Percentiles rank a stretch among this genome's conserved stretches.
phyloP scores from a whole-genome alignment of 2,113 vertebrate species.

The Pluvialis apricaria region DNA sequence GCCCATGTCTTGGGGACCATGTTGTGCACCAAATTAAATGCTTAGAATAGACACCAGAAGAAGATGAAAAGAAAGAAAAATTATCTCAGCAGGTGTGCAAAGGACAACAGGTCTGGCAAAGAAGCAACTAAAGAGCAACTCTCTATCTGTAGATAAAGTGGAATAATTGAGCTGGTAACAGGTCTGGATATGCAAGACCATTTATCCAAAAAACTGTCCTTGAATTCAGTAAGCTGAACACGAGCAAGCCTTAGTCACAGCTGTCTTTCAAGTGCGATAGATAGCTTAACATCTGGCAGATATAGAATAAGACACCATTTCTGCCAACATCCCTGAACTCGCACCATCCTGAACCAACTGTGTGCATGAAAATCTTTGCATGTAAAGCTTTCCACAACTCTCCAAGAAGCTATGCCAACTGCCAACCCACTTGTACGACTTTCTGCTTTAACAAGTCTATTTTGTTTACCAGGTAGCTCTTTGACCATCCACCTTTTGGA shows the following conservation, averaged over 20 bases:
- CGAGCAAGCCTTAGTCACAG: neutral
- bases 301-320: neutral
- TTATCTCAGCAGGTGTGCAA: neutral
- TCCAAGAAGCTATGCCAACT: neutral
- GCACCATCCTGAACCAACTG: neutral
- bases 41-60: neutral
- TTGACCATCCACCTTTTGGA: neutral
- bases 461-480: neutral
- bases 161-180: neutral
- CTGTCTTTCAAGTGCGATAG: neutral
- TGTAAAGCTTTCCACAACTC: neutral
- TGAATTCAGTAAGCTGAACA: neutral
- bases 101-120: neutral
- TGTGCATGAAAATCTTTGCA: neutral
- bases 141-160: neutral
- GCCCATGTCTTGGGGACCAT: neutral
- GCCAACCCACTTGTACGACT: neutral
- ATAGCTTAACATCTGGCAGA: neutral
- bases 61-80: neutral
- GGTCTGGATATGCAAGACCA: neutral
- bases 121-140: neutral
- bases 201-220: neutral
- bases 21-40: neutral
- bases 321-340: neutral
- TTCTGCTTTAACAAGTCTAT: neutral